Evolutionary conservation across 2,113 vertebrate species (phyloP).

Genomic region (Aythya baeri): DNA sequence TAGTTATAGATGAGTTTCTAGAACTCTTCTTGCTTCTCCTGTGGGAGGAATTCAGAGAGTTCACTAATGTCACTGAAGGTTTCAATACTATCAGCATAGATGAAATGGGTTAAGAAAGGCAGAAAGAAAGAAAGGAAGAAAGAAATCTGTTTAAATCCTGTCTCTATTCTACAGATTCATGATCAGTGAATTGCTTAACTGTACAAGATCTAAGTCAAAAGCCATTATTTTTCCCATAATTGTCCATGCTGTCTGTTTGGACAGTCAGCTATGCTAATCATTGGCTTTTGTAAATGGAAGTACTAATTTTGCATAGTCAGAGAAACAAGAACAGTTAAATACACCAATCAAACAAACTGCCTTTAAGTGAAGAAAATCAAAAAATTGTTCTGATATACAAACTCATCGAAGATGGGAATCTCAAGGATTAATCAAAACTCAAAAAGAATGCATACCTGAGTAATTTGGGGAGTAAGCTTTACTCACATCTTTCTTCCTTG

Average conservation of each 20-base stretch:
- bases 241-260: background rate
- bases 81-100: background rate
- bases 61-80: background rate
- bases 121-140: background rate
- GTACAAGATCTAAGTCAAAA: background rate
- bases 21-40: constrained; percentile 5
- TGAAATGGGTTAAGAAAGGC: background rate
- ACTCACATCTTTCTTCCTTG: background rate
- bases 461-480: background rate
- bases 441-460: constrained; percentile 6
- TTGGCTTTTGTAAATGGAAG: background rate
- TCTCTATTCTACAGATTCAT: background rate
- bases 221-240: background rate
- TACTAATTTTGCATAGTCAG: background rate
- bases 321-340: background rate
- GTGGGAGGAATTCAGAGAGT: background rate
- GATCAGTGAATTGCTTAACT: background rate
- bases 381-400: constrained; percentile 4
- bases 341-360: fast-evolving
- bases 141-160: background rate
- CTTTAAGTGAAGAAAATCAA: background rate
- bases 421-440: background rate
- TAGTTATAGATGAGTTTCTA: background rate
- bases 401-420: background rate
- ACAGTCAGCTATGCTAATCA: background rate